Conservation (phyloP, 2,888 invertebrate species). For the Thymelicus sylvestris region DNA sequence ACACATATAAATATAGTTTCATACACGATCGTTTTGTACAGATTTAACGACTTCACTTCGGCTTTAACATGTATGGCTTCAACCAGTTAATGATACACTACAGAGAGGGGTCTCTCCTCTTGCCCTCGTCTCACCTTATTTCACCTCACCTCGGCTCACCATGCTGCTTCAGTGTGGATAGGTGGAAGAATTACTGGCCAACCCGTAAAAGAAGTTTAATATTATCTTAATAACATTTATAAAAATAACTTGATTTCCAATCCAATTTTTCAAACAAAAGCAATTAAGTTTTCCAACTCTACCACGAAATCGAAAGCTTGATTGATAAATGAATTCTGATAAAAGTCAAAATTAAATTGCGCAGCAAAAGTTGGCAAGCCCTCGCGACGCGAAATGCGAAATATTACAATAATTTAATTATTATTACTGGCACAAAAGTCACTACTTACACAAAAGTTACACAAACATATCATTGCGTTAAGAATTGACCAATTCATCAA, state of each 20-base stretch:
- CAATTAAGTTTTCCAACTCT: slow-evolving; percentile 3
- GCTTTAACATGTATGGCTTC: neutral
- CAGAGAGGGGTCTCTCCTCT: no score
- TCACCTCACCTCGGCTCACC: no score
- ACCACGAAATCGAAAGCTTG: slow-evolving; percentile 11
- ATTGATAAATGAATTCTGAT: slow-evolving; percentile 13
- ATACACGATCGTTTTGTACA: neutral
- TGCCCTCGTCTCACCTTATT: no score
- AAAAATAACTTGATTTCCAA: no score
- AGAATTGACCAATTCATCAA: no score
- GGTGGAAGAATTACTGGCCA: no score
- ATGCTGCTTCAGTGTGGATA: no score
- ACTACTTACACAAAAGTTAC: neutral
- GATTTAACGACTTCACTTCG: neutral
- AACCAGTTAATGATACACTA: no score
- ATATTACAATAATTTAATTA: neutral
- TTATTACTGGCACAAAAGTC: neutral
- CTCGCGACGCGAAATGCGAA: neutral
- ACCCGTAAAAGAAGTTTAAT: no score
- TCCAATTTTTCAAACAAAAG: slow-evolving; percentile 1
- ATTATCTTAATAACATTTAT: no score
- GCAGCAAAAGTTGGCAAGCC: neutral
- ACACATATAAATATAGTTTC: neutral
- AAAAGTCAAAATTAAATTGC: slow-evolving; percentile 15
- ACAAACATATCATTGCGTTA: no score